Conservation (phyloP, 2,797 vertebrate species). For the Monodelphis domestica region DNA sequence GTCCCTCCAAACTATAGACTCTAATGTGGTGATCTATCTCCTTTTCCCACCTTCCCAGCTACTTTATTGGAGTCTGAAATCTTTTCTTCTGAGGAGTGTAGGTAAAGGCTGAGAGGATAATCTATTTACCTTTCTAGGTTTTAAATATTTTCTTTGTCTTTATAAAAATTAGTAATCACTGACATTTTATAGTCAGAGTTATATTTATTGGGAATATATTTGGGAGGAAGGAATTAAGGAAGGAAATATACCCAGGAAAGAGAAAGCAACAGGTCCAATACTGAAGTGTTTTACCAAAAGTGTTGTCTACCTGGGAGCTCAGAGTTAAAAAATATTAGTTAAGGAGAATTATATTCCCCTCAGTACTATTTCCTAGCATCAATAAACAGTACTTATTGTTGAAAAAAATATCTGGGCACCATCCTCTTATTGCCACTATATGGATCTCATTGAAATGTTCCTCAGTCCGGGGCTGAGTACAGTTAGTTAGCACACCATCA, state of each 20-base stretch:
- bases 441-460: neutral
- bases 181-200: neutral
- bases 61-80: neutral
- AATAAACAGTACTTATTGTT: neutral
- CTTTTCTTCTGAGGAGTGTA: neutral
- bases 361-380: neutral
- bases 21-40: neutral
- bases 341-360: neutral
- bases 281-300: neutral
- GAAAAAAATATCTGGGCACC: neutral
- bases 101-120: neutral
- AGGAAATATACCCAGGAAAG: neutral
- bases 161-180: neutral
- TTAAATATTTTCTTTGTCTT: neutral
- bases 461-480: neutral
- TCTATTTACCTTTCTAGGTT: neutral
- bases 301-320: neutral
- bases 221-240: neutral
- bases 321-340: neutral
- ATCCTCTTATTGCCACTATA: neutral
- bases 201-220: neutral
- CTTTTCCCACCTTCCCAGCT: neutral
- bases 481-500: neutral
- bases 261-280: neutral
- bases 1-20: neutral